A percentile compares a stretch with the other conserved stretches of the same genome.
phyloP scores from a whole-genome alignment of 2,113 vertebrate genomes.

The Boulengeromyrus knoepffleri region DNA sequence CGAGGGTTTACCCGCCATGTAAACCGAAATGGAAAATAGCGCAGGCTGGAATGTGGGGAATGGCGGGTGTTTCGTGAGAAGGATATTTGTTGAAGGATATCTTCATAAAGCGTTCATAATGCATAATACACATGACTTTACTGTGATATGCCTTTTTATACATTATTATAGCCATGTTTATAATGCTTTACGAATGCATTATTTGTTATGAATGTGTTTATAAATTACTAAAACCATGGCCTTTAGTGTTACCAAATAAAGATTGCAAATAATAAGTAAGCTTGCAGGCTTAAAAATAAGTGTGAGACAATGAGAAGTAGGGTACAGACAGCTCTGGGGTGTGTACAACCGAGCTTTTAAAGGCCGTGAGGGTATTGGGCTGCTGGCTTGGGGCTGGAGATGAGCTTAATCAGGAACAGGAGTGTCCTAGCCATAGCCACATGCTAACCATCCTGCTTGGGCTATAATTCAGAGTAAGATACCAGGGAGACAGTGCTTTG shows the following conservation, averaged over 20 bases:
- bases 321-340: background rate
- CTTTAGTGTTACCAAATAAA: background rate
- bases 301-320: background rate
- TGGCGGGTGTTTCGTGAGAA: background rate
- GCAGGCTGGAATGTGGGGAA: background rate
- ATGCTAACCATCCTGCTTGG: slow-evolving; percentile 42
- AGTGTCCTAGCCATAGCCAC: slow-evolving; percentile 27
- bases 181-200: too few species aligned
- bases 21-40: background rate
- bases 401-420: slow-evolving; percentile 53
- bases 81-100: background rate
- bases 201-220: too few species aligned
- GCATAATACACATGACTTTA: too few species aligned
- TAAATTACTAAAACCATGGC: too few species aligned
- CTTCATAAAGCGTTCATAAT: too few species aligned
- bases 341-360: background rate
- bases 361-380: slow-evolving; percentile 9
- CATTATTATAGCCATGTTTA: too few species aligned
- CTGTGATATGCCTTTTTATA: too few species aligned
- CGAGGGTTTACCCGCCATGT: background rate
- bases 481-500: background rate
- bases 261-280: background rate
- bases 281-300: background rate
- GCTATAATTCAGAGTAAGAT: background rate
- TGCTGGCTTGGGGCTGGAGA: slow-evolving; percentile 10